Percentiles rank a stretch among this genome's conserved stretches.
These are phyloP conservation scores for Pocota personata DNA, from an alignment of 2,888 invertebrate species.

Conservation along the genomic window DNA sequence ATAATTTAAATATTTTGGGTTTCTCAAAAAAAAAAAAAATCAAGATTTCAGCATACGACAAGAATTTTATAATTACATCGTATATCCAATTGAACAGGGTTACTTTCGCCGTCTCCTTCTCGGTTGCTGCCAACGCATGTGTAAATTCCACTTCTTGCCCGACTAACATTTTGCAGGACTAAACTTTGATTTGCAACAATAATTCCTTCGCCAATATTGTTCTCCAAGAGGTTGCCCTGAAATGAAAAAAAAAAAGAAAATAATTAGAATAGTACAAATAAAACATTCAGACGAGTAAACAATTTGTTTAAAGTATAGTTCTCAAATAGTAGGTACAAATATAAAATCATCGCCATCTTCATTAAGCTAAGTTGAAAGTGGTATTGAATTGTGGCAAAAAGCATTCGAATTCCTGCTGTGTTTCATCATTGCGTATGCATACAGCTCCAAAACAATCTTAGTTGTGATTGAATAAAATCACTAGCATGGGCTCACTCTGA, in stretches of 20 bases:
- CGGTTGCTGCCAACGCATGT: constrained; percentile 94
- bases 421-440: neutral
- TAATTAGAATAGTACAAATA: neutral
- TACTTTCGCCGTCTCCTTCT: constrained; percentile 94
- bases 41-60: neutral
- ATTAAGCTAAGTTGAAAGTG: no score
- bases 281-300: neutral
- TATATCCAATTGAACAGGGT: constrained; percentile 91
- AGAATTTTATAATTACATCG: constrained; percentile 87
- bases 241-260: neutral
- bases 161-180: constrained; percentile 92
- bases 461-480: neutral
- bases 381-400: neutral
- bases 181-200: constrained; percentile 95
- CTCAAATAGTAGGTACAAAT: no score
- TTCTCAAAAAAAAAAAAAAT: neutral
- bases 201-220: constrained; percentile 91
- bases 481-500: neutral
- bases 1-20: neutral
- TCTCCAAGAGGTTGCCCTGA: constrained; percentile 90
- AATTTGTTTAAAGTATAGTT: no score
- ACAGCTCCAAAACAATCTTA: neutral
- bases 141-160: constrained; percentile 91
- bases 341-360: neutral
- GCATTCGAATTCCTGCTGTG: neutral